phyloP scores from a whole-genome alignment of 2,113 vertebrate species.

The Eptesicus fuscus region DNA sequence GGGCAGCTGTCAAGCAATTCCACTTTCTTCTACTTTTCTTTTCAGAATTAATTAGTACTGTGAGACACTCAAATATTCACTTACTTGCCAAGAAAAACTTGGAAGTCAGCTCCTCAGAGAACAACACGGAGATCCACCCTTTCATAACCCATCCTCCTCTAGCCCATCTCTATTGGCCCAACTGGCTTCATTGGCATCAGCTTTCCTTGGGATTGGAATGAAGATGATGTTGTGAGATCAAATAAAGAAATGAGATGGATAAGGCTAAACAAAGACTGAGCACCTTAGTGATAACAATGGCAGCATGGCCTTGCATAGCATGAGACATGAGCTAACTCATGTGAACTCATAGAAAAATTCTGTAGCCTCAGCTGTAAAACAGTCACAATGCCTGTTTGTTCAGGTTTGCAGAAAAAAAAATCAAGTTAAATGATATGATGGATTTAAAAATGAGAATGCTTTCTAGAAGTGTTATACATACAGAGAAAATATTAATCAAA shows the following conservation, averaged over 20 bases:
- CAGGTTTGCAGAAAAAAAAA: neutral
- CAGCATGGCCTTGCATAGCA: neutral
- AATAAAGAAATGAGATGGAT: neutral
- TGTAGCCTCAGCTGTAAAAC: neutral
- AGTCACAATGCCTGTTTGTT: neutral
- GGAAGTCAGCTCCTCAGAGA: slow-evolving; percentile 59
- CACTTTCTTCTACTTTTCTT: slow-evolving; percentile 67
- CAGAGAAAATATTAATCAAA: neutral
- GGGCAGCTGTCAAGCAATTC: slow-evolving; percentile 75
- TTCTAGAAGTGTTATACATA: neutral
- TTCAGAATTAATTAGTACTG: slow-evolving; percentile 78
- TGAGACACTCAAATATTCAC: slow-evolving; percentile 43
- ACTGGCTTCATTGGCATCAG: neutral
- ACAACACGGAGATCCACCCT: neutral
- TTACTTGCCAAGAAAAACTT: slow-evolving; percentile 73
- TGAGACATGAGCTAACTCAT: neutral
- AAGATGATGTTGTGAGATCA: neutral
- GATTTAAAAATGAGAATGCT: neutral
- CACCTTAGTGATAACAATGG: neutral
- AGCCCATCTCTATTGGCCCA: neutral
- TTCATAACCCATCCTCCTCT: neutral
- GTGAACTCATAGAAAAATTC: neutral
- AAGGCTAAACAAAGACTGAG: neutral
- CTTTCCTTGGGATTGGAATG: neutral
- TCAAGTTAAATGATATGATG: neutral